Base-by-base conservation (phyloP, 1,140 invertebrate species). In the Palaemon carinicauda region DNA sequence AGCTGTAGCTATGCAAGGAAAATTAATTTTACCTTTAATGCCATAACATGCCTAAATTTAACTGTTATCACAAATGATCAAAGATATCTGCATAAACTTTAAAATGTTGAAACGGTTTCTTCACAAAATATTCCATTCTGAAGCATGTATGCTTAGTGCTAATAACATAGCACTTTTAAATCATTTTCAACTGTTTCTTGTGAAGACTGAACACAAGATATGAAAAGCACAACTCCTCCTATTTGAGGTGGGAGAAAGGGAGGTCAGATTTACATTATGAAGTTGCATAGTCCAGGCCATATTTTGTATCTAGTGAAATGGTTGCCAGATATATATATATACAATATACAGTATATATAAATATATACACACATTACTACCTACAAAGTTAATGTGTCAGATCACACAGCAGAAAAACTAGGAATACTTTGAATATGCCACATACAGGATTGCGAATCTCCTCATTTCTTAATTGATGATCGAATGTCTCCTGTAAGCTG, bases 241-340 rank as follows among this genome's bases (percentile, higher is more conserved):
- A 71, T 69, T 50, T n/a, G 41, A 24, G 81, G 65, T 52, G 21
- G 31, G 31, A 74, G 81, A 50, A 17, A 60, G 78, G 53, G 56
- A 53, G 27, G n/a, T 56, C 56, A 33, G 31, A 29, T 51, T 29
- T 41, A 27, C 21, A 31, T 53, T 27, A 53, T 53, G 21, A 80
- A 41, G 65, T 86, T 86, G 84, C 84, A 80, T 86, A 86, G 84
- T 80, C 65, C 60, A 79, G 84, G 84, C 65, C 77, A 80, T 71
- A 56, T 82, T 56, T 74, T 73, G 71, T 69, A 69, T 86, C 56
- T 80, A 65, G 27, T 69, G 65, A 73, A 74, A 71, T 71, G 29
- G 65, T 69, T 79, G n/a, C 52, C 77, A 56, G 33, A 27, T 86
- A 86, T 86, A 71, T 80, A 75, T 41, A 33, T 41, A 75, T 75